A percentile compares a stretch with the other conserved stretches of the same genome.
Evolutionary conservation across 2,888 invertebrate species (phyloP).

Genomic region (Galerucella calmariensis): DNA sequence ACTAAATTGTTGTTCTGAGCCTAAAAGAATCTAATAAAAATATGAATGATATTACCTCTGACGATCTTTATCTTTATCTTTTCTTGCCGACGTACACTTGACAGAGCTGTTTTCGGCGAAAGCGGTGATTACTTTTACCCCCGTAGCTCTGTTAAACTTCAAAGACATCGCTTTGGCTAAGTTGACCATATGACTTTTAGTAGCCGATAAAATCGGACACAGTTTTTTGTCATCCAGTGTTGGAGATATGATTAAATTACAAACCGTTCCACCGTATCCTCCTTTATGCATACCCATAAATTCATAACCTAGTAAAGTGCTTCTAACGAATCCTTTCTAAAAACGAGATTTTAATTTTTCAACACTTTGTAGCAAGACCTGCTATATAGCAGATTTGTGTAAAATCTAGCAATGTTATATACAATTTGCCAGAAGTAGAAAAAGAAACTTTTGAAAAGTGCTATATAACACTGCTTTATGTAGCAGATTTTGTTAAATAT

Average conservation of each 20-base stretch:
- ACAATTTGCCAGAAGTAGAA: too few relatives aligned
- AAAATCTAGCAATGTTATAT: too few relatives aligned
- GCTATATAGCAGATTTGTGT: too few relatives aligned
- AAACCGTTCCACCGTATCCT: slow-evolving; percentile 71
- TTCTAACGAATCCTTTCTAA: slow-evolving; percentile 61
- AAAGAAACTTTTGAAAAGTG: too few relatives aligned
- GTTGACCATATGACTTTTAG: slow-evolving; percentile 68
- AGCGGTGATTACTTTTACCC: slow-evolving; percentile 58
- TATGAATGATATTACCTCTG: background rate
- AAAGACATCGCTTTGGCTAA: slow-evolving; percentile 64
- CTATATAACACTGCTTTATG: too few relatives aligned
- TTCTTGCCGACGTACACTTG: background rate
- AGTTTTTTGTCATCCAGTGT: slow-evolving; percentile 67
- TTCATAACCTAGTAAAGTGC: slow-evolving; percentile 63
- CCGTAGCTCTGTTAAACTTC: slow-evolving; percentile 42
- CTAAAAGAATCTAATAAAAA: too few relatives aligned
- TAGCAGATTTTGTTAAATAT: too few relatives aligned
- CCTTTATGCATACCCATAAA: slow-evolving; percentile 70
- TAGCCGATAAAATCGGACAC: slow-evolving; percentile 69
- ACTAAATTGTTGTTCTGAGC: too few relatives aligned
- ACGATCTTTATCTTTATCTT: background rate
- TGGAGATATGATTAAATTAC: slow-evolving; percentile 69
- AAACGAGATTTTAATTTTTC: background rate
- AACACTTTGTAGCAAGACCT: too few relatives aligned
- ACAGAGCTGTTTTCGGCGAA: background rate